Conservation (phyloP, 2,888 invertebrate genomes). For the Campoletis raptor region DNA sequence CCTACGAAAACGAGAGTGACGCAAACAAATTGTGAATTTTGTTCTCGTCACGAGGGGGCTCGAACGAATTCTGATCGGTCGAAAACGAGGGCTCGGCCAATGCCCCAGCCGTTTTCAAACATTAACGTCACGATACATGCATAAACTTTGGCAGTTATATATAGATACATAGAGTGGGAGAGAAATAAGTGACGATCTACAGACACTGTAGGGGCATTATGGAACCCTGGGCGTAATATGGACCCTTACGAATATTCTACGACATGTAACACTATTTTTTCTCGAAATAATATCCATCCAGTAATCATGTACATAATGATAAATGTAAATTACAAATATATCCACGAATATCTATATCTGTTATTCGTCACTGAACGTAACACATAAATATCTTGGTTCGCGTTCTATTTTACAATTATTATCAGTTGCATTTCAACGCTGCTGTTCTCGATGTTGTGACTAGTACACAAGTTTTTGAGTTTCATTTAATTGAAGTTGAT, state of each 20-base stretch:
- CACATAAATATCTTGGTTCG: not conserved
- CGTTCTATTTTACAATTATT: not conserved
- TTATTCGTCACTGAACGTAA: not conserved
- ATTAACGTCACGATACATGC: not conserved
- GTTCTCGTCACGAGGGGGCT: conserved; percentile 40
- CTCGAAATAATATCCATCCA: not conserved
- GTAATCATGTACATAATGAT: not conserved
- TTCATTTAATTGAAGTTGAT: not conserved
- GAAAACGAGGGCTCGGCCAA: conserved; percentile 57
- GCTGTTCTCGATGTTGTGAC: not conserved
- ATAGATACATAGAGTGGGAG: not conserved
- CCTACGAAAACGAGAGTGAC: conserved; percentile 14
- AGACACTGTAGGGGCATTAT: not conserved
- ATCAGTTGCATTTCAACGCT: not conserved
- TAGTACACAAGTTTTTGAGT: not conserved
- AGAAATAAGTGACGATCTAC: not conserved
- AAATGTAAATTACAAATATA: not conserved
- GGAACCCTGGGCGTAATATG: not conserved
- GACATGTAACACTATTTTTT: not conserved
- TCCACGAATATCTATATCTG: not conserved
- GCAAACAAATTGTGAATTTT: conserved; percentile 45
- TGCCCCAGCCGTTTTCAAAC: conserved; percentile 44
- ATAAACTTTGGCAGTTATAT: not conserved
- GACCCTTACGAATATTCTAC: not conserved
- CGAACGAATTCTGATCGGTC: conserved; percentile 38